Base-by-base conservation (phyloP, 2,888 invertebrate species). In the Yponomeuta sedellus region DNA sequence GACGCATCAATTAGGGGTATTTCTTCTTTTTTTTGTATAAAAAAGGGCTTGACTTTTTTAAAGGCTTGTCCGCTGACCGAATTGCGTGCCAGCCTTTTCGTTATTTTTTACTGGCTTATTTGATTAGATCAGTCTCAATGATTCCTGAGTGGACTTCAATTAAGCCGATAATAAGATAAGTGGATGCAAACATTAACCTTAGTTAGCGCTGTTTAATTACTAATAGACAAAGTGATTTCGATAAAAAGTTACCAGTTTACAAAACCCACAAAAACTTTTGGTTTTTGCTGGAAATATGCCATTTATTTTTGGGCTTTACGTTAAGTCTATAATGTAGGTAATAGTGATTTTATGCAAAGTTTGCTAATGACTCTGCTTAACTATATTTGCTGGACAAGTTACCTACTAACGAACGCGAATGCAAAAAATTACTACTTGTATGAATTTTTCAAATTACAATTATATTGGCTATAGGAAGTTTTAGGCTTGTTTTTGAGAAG, bases 1-100 rank as follows among this genome's bases (percentile, higher is more conserved):
- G 88, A 91, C 89, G 91, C 91, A 92, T 92, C 91, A 92, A 91
- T 92, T 91, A 91, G 89, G 85, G 84, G 77, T 81, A 80, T 77
- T 80, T 52, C 78, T 78, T 83, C 75, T 81, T 83, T 84, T 83
- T 84, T 76, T 74, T 78, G 79, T 81, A 77, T 75, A 73, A 82
- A 88, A 86, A 90, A 84, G 84, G 85, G 82, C 81, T 88, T 80
- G 83, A 85, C 80, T 86, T 88, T 87, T 89, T 82, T 84, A 86
- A 34, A 34, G 83, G 80, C 82, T 83, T 88, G 87, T 87, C 77
- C 81, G 79, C 80, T 81, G 87, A 82, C 82, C 82, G 81, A 82
- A 84, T 84, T 82, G 83, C 77, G 83, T 76, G 81, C 76, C 76
- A 76, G 76, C 75, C 73, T 28, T 62, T 52, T 87, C 82, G 79